Evolutionary conservation across 2,113 vertebrate genomes (phyloP).

Genomic region (Leptocoma aspasia): DNA sequence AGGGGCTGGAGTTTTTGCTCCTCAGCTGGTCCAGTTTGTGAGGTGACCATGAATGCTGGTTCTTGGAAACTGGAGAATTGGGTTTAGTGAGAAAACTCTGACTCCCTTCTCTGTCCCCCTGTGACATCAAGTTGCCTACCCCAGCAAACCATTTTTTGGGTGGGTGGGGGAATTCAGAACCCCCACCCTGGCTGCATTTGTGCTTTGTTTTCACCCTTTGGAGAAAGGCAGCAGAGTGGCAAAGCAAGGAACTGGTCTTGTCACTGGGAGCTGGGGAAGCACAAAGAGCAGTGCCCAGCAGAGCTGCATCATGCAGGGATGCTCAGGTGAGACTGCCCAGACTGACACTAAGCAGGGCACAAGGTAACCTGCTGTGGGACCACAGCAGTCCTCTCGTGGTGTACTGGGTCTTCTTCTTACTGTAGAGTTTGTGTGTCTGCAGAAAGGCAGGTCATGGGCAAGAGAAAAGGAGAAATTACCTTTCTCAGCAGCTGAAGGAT

Average conservation of each 20-base stretch:
- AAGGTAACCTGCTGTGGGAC: neutral
- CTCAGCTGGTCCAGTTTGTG: neutral
- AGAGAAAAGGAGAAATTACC: neutral
- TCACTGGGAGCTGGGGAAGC: neutral
- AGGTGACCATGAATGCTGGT: neutral
- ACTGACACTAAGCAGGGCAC: neutral
- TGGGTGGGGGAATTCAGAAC: neutral
- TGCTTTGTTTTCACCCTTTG: neutral
- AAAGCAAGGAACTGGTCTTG: neutral
- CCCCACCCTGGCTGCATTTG: neutral
- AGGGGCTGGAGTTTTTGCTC: neutral
- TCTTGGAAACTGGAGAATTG: neutral
- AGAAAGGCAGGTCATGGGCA: neutral
- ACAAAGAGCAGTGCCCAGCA: neutral
- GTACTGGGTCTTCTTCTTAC: neutral
- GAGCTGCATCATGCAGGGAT: rapidly evolving
- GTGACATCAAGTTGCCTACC: neutral
- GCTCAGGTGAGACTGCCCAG: neutral
- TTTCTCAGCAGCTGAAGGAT: neutral
- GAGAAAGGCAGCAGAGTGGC: neutral
- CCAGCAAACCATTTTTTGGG: neutral
- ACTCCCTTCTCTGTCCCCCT: neutral
- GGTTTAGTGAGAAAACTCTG: neutral
- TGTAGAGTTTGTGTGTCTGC: neutral
- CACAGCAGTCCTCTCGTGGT: neutral